phyloP scores from a whole-genome alignment of 53 echinoderm and acorn worm species.

The Stichopus horrens region DNA sequence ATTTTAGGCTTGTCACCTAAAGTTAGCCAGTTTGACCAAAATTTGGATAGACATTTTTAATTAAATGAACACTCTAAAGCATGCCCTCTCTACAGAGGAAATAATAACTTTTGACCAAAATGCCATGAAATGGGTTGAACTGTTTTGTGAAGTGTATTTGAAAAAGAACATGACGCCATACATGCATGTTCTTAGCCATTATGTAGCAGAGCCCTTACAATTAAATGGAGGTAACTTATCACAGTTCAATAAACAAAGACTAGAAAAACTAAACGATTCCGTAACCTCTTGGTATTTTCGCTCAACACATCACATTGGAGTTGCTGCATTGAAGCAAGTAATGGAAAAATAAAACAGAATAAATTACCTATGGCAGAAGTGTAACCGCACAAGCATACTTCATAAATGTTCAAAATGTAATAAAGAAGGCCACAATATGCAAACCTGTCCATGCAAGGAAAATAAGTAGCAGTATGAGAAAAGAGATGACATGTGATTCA shows the following conservation, averaged over 20 bases:
- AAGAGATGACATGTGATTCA: too few relatives aligned
- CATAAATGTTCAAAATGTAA: background rate
- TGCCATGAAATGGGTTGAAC: slow-evolving; percentile 24
- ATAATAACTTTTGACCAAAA: background rate
- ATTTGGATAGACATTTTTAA: background rate
- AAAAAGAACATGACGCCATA: slow-evolving; percentile 54
- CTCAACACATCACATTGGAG: slow-evolving; percentile 31
- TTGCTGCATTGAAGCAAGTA: slow-evolving; percentile 44
- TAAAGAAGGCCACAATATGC: too few relatives aligned
- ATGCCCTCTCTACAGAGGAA: too few relatives aligned
- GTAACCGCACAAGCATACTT: background rate
- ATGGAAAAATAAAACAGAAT: slow-evolving; percentile 53
- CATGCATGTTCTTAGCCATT: slow-evolving; percentile 12
- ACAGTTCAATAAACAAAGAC: slow-evolving; percentile 37
- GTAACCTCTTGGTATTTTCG: slow-evolving; percentile 34
- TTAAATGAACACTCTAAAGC: background rate
- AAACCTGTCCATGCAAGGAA: too few relatives aligned
- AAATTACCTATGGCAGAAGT: slow-evolving; percentile 1
- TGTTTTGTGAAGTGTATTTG: slow-evolving; percentile 39
- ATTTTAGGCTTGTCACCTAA: background rate
- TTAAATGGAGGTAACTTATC: slow-evolving; percentile 36
- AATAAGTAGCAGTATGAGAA: too few relatives aligned
- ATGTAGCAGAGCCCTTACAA: slow-evolving; percentile 17
- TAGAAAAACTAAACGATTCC: slow-evolving; percentile 52
- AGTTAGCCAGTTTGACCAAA: background rate